Percentiles rank a stretch among this genome's conserved stretches.
phyloP scores from a whole-genome alignment of 2,888 invertebrate species.

The Lymantria monacha region DNA sequence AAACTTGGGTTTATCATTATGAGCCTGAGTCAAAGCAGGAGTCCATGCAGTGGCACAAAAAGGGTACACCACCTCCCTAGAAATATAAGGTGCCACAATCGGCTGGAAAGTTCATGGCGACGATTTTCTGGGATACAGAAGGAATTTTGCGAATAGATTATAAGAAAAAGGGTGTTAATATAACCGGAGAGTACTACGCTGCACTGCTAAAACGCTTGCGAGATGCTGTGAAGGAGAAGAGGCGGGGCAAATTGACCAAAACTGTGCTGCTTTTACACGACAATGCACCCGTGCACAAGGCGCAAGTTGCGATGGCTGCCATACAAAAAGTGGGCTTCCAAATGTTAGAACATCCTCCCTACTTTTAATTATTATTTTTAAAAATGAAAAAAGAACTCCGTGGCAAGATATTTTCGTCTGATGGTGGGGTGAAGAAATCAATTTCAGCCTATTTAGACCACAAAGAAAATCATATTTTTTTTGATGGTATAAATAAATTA shows the following conservation, averaged over 20 bases:
- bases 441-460: neutral
- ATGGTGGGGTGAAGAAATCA: neutral
- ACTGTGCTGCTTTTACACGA: neutral
- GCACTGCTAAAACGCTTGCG: neutral
- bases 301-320: slow-evolving; percentile 6
- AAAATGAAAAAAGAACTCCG: neutral
- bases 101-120: slow-evolving; percentile 69
- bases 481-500: neutral
- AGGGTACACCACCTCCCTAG: slow-evolving; percentile 15
- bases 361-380: neutral
- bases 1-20: slow-evolving; percentile 9
- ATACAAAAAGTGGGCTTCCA: neutral
- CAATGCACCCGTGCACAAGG: neutral
- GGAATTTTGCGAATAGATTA: slow-evolving; percentile 77
- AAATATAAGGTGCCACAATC: slow-evolving; percentile 15
- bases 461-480: neutral
- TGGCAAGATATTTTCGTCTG: slow-evolving; percentile 1
- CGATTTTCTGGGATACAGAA: slow-evolving; percentile 4
- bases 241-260: neutral
- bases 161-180: neutral
- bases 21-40: slow-evolving; percentile 18
- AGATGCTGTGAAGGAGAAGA: slow-evolving; percentile 1
- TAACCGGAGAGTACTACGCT: slow-evolving; percentile 1
- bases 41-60: slow-evolving; percentile 16
- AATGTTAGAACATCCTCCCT: slow-evolving; percentile 7